These are phyloP conservation scores for Octopus bimaculoides DNA, from an alignment of 1,140 invertebrate genomes.

Conservation along the genomic window DNA sequence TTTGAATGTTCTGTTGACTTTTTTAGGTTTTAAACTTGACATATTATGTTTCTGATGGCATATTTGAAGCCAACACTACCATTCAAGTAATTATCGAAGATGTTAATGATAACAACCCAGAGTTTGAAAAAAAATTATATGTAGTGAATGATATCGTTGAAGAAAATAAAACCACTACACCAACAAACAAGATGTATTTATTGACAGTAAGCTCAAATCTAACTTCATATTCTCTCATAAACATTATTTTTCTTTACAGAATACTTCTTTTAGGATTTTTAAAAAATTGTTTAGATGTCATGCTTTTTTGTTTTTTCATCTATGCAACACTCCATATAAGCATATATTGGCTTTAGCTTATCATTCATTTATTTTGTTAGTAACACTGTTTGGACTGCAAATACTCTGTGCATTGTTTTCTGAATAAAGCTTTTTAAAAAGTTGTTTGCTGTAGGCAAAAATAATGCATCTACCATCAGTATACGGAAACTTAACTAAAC, in stretches of 20 bases:
- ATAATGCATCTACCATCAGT: too few species aligned
- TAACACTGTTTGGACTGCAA: too few species aligned
- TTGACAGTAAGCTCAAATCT: neutral
- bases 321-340: neutral
- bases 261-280: neutral
- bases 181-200: neutral
- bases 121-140: neutral
- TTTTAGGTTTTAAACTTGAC: neutral
- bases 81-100: neutral
- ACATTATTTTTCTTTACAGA: neutral
- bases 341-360: too few species aligned
- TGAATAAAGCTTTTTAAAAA: too few species aligned
- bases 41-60: neutral
- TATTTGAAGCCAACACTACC: neutral
- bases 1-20: neutral
- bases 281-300: neutral
- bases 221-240: neutral
- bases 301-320: neutral
- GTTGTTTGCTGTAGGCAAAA: too few species aligned
- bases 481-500: too few species aligned
- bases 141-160: neutral
- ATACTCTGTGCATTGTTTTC: too few species aligned
- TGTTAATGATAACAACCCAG: conserved; percentile 1
- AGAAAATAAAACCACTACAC: neutral
- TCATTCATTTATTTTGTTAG: too few species aligned